Base-by-base conservation (phyloP, 2,888 invertebrate species). In the Macrophya alboannulata region DNA sequence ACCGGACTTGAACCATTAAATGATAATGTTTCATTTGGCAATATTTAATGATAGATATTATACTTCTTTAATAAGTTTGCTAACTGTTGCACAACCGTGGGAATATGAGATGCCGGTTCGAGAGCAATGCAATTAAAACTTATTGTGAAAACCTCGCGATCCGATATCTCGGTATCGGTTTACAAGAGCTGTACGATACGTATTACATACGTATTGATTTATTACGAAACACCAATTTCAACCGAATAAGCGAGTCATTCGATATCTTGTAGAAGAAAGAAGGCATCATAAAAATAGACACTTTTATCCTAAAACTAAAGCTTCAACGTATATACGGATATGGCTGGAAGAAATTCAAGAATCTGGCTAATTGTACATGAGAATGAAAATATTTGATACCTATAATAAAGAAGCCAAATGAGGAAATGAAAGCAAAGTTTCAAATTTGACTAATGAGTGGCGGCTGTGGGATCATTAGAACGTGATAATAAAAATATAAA, bases 391-490 rank as follows among this genome's bases (percentile, higher is more conserved):
- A 37, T 68, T 31, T 68, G 25, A 68, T n/a, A n/a, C n/a, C n/a
- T n/a, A n/a, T n/a, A n/a, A n/a, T 37, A 10, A 68, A 25, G 31
- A 68, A 37, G 25, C 31, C 1, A 31, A 68, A 31, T 68, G 10
- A 31, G 65, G 31, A 10, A 12, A 15, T 31, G 31, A 68, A 0
- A 68, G 5, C 5, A 31, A 31, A 68, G 25, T 25, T 68, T 37
- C 65, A 31, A 68, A 31, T 68, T 31, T 9, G 6, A 68, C 65
- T 68, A 68, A 68, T 68, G 65, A 68, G 65, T 68, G 31, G 6
- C 37, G 31, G 4, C 31, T 68, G 31, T 12, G 8, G 25, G 37
- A 21, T 68, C 25, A 62, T 62, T 25, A 25, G 25, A 62, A 62
- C 25, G 25, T 12, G 62, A 25, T 12, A 5, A 0, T 43, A 17